phyloP scores from a whole-genome alignment of 2,888 invertebrate species.

The Microchrysa polita region DNA sequence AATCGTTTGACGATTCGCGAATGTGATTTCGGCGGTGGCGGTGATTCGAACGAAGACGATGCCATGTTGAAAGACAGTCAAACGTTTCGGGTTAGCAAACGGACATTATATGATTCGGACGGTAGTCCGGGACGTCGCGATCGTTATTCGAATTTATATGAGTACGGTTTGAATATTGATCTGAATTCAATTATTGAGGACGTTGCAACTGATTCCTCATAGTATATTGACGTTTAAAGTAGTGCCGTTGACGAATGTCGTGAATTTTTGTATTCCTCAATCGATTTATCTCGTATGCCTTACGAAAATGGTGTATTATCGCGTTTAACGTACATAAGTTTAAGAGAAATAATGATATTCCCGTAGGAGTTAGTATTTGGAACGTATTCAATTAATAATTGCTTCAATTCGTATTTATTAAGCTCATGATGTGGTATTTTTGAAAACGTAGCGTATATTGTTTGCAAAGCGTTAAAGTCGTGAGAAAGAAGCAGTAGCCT shows the following conservation, averaged over 20 bases:
- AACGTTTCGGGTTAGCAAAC: constrained; percentile 65
- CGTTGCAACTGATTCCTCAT: constrained; percentile 65
- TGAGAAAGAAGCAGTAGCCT: constrained; percentile 4
- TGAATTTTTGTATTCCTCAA: constrained; percentile 32
- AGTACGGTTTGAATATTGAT: constrained; percentile 65
- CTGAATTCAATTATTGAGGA: constrained; percentile 65
- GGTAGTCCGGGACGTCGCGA: constrained; percentile 62
- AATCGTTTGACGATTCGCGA: constrained; percentile 63
- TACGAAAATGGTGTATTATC: constrained; percentile 32
- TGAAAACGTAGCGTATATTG: constrained; percentile 17
- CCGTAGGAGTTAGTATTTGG: background rate
- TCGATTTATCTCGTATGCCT: constrained; percentile 41
- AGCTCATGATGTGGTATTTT: constrained; percentile 17
- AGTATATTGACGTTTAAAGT: constrained; percentile 54
- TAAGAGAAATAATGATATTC: constrained; percentile 8
- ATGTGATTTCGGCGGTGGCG: constrained; percentile 65
- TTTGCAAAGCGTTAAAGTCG: constrained; percentile 21
- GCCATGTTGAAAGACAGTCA: constrained; percentile 63
- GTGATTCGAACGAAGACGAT: constrained; percentile 64
- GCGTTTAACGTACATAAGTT: constrained; percentile 7
- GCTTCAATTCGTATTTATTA: constrained; percentile 23
- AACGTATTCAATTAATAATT: constrained; percentile 2
- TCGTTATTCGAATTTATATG: constrained; percentile 64
- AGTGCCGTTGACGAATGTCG: constrained; percentile 11
- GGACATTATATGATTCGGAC: constrained; percentile 64